Base-by-base conservation (phyloP, 2,797 vertebrate species). In the Cheirogaleus major region DNA sequence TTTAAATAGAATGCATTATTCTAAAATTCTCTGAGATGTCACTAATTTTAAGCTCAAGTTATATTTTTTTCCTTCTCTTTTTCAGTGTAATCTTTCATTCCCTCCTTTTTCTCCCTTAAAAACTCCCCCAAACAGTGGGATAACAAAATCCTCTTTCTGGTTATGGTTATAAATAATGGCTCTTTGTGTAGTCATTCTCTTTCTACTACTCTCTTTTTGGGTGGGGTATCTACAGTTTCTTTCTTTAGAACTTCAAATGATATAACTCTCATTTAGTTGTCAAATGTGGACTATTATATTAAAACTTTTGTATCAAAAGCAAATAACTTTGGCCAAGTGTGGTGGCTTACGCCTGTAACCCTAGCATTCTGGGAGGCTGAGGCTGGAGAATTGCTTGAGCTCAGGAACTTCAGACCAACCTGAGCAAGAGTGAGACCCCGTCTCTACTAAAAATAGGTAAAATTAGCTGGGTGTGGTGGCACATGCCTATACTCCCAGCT, bases 1-100 rank as follows among this genome's bases (percentile, higher is more conserved):
- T 96, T 79, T 91, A 50, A 89, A 76, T n/a, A 72, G 38, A 55
- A 69, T 15, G 0, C 55, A 52, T 80, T 85, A 92, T 95, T 72
- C 88, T 90, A 30, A 95, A 93, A 89, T 92, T 87, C 5, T 48
- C 73, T 69, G 79, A 92, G 2, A 0, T 67, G 72, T n/a, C 30
- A 43, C 1, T 83, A 0, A 11, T 63, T 95, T 96, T 96, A 89
- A 38, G 61, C 5, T 50, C 0, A 0, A 23, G 8, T 27, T 48
- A 18, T 45, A 32, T 32, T 91, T 89, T 89, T 83, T 22, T 22
- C 14, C 35, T 59, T 30, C 32, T 59, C 30, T 32, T 84, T 75
- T 89, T 89, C 38, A 73, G 9, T 1, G 1, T 65, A 30, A 75
- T 48, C 0, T 38, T 55, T 91, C 14, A 18, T 38, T 35, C 52